Conservation (phyloP, 23 tunicate species). For the Phallusia fumigata region DNA sequence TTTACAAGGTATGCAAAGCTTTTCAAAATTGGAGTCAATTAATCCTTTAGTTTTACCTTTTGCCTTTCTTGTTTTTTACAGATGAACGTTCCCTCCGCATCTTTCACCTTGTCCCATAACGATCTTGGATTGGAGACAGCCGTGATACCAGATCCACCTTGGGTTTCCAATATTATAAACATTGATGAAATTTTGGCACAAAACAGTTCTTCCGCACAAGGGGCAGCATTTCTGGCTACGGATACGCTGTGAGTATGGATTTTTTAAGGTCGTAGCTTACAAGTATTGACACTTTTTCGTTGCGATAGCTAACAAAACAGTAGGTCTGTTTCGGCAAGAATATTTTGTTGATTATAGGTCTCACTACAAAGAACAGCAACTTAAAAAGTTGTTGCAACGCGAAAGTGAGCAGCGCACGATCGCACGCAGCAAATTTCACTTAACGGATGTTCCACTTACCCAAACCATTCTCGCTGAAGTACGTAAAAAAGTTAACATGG, state of each 20-base stretch:
- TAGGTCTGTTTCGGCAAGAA: no score
- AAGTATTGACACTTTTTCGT: no score
- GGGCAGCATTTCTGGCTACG: slow-evolving; percentile 72
- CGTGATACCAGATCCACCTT: slow-evolving; percentile 78
- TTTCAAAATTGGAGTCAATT: no score
- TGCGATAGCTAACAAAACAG: no score
- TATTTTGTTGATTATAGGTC: no score
- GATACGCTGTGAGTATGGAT: slow-evolving; percentile 65
- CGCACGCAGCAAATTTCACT: slow-evolving; percentile 59
- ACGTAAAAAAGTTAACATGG: slow-evolving; percentile 33
- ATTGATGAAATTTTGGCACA: slow-evolving; percentile 67
- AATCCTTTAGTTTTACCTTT: neutral
- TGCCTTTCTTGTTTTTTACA: slow-evolving; percentile 2
- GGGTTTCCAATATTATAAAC: slow-evolving; percentile 70
- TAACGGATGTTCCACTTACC: slow-evolving; percentile 55
- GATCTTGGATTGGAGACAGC: slow-evolving; percentile 39
- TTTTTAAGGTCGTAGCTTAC: no score
- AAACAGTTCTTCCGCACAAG: slow-evolving; percentile 46
- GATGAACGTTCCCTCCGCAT: slow-evolving; percentile 34
- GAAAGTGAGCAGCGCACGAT: slow-evolving; percentile 56
- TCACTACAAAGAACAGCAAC: slow-evolving; percentile 70
- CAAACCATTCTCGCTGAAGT: slow-evolving; percentile 51
- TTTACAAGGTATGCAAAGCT: slow-evolving; percentile 34
- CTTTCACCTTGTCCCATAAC: slow-evolving; percentile 32
- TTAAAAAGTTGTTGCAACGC: slow-evolving; percentile 46